Evolutionary conservation across 2,888 invertebrate species (phyloP).

Genomic region (Eupithecia inturbata): DNA sequence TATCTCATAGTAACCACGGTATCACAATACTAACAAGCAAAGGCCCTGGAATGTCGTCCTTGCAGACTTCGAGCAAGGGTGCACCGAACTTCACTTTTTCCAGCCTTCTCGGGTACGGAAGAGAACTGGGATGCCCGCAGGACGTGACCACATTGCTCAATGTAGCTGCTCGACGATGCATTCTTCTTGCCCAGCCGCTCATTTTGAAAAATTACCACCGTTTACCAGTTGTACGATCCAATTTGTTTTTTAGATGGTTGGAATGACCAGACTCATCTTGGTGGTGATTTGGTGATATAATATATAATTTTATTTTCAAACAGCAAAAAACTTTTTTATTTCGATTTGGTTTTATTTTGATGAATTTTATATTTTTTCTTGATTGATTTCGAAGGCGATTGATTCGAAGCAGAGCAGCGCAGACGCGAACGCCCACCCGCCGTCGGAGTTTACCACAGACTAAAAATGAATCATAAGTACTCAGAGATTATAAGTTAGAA

Average conservation of each 20-base stretch:
- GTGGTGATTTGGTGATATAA: slow-evolving; percentile 20
- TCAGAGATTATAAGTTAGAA: not conserved
- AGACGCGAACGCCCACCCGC: slow-evolving; percentile 39
- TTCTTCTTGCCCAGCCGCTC: slow-evolving; percentile 96
- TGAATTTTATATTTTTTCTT: slow-evolving; percentile 15
- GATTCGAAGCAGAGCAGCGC: slow-evolving; percentile 23
- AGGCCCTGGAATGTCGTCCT: slow-evolving; percentile 97
- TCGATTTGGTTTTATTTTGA: slow-evolving; percentile 26
- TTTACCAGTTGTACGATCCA: slow-evolving; percentile 26
- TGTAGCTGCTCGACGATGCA: slow-evolving; percentile 95
- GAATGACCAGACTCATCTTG: slow-evolving; percentile 47
- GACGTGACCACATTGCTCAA: slow-evolving; percentile 95
- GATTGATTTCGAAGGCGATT: slow-evolving; percentile 33
- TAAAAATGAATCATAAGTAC: not conserved
- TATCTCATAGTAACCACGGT: slow-evolving; percentile 5
- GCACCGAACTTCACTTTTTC: slow-evolving; percentile 98
- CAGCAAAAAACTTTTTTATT: not conserved
- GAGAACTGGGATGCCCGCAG: slow-evolving; percentile 92
- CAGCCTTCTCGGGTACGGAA: slow-evolving; percentile 91
- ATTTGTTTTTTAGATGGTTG: slow-evolving; percentile 41
- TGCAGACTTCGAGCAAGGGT: slow-evolving; percentile 95
- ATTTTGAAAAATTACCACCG: slow-evolving; percentile 76
- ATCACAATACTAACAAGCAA: slow-evolving; percentile 87
- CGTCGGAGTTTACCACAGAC: slow-evolving; percentile 38
- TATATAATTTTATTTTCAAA: not conserved